Evolutionary conservation across 1,140 invertebrate genomes (phyloP).

Genomic region (Eriosoma lanigerum): DNA sequence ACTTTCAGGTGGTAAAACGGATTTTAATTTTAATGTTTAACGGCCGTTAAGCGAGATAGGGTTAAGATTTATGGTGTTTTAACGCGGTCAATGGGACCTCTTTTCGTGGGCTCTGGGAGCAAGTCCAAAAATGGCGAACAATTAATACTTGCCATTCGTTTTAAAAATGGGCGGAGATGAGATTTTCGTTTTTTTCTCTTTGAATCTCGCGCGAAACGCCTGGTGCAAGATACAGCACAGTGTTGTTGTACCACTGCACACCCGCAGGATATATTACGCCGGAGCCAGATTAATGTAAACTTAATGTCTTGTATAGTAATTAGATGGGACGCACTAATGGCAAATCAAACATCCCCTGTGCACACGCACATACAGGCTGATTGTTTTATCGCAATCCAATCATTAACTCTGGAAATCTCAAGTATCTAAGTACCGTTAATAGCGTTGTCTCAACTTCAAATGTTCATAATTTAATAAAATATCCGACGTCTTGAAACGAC

Average conservation of each 20-base stretch:
- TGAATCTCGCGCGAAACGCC: not conserved
- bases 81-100: conserved; percentile 18
- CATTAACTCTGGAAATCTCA: too few relatives aligned
- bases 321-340: conserved; percentile 41
- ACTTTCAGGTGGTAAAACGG: not conserved
- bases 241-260: not conserved
- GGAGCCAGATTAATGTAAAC: conserved; percentile 38
- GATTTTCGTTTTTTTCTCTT: conserved; percentile 19
- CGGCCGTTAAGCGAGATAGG: conserved; percentile 41
- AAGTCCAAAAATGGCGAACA: conserved; percentile 42
- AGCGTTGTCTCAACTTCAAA: too few relatives aligned
- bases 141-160: conserved; percentile 44
- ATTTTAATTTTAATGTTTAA: conserved; percentile 49
- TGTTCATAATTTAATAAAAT: too few relatives aligned
- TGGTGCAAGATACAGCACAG: not conserved
- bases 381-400: too few relatives aligned
- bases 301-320: conserved; percentile 49
- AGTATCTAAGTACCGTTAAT: too few relatives aligned
- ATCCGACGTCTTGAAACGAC: too few relatives aligned
- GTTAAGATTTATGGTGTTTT: conserved; percentile 44
- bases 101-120: conserved; percentile 5
- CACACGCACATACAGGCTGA: too few relatives aligned
- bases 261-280: not conserved
- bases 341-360: conserved; percentile 38
- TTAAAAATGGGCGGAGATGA: conserved; percentile 10